A percentile compares a stretch with the other conserved stretches of the same genome.
Evolutionary conservation across 2,113 vertebrate species (phyloP).

Genomic region (Paraplagusia blochii): DNA sequence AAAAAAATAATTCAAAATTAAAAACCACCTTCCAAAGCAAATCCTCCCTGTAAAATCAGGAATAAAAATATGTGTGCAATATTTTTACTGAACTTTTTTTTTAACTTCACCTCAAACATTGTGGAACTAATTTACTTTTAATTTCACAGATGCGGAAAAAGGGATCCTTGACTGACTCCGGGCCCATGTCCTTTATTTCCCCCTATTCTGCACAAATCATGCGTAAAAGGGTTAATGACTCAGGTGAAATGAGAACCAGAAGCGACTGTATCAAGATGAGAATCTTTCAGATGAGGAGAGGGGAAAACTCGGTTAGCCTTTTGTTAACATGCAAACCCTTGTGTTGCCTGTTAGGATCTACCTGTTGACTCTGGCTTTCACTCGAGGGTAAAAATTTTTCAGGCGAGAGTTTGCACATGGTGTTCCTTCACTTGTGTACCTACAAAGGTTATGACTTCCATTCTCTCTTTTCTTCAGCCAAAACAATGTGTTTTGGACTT

Average conservation of each 20-base stretch:
- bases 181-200: neutral
- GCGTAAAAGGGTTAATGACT: conserved; percentile 39
- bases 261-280: conserved; percentile 35
- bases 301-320: conserved; percentile 14
- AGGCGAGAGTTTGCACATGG: conserved; percentile 8
- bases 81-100: neutral
- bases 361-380: conserved; percentile 42
- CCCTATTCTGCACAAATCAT: neutral
- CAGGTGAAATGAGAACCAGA: conserved; percentile 42
- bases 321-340: conserved; percentile 30
- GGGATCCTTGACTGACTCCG: conserved; percentile 40
- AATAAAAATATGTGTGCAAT: too few relatives aligned
- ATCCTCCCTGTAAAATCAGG: too few relatives aligned
- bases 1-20: too few relatives aligned
- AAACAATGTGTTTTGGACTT: conserved; percentile 57
- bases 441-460: conserved; percentile 21
- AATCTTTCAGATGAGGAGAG: conserved; percentile 11
- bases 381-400: neutral
- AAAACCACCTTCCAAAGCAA: too few relatives aligned
- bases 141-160: conserved; percentile 33
- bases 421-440: conserved; percentile 13
- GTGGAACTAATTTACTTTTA: conserved; percentile 38
- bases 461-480: conserved; percentile 11
- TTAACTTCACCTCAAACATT: conserved; percentile 8
- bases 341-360: conserved; percentile 21